These are phyloP conservation scores for Athalia cordata DNA, from an alignment of 2,888 invertebrate species.

Conservation along the genomic window DNA sequence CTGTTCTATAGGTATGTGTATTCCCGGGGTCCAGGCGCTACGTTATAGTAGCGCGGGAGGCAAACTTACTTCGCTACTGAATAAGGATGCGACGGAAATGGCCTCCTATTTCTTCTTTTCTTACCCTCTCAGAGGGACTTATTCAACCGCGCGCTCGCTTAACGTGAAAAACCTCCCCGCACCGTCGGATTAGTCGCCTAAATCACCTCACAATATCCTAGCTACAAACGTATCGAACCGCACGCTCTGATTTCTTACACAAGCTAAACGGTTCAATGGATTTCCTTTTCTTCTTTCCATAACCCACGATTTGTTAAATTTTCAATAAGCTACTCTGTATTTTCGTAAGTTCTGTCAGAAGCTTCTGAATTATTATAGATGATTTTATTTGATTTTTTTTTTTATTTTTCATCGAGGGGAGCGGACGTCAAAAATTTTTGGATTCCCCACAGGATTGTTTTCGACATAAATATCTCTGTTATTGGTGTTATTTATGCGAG, in stretches of 20 bases:
- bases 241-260: not conserved
- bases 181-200: conserved; percentile 24
- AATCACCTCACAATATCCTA: conserved; percentile 19
- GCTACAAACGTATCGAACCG: not conserved
- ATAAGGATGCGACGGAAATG: conserved; percentile 71
- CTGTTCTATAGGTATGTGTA: no score
- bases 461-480: conserved; percentile 65
- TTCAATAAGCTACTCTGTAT: no score
- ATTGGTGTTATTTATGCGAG: conserved; percentile 68
- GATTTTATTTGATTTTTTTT: no score
- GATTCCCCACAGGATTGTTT: conserved; percentile 27
- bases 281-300: no score
- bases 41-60: no score
- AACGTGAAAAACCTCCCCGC: conserved; percentile 28
- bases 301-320: no score
- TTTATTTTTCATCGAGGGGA: not conserved
- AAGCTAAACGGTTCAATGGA: conserved; percentile 21
- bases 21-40: no score
- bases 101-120: conserved; percentile 64
- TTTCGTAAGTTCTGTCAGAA: no score
- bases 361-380: no score
- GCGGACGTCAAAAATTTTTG: not conserved
- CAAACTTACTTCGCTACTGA: conserved; percentile 57
- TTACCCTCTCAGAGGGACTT: conserved; percentile 26
- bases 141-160: conserved; percentile 8